A percentile compares a stretch with the other conserved stretches of the same genome.
These are phyloP conservation scores for Lepidotrigona ventralis DNA, from an alignment of 1,140 invertebrate species.

Conservation along the genomic window DNA sequence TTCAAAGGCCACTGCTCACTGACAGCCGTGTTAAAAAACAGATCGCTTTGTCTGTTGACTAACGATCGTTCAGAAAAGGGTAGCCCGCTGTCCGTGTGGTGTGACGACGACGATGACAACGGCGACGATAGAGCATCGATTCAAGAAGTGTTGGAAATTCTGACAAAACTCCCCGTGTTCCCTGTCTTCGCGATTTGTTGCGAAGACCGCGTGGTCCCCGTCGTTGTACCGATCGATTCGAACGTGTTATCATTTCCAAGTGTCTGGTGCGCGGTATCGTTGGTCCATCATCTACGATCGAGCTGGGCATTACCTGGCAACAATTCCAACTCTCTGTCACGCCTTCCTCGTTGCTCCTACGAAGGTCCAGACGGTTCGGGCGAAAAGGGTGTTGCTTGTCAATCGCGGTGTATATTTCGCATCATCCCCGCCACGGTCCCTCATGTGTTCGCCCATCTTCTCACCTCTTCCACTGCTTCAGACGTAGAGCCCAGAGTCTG, in stretches of 20 bases:
- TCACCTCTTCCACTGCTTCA: slow-evolving; percentile 66
- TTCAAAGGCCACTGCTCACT: slow-evolving; percentile 34
- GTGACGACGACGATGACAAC: background rate
- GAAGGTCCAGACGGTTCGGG: slow-evolving; percentile 23
- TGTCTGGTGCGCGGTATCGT: slow-evolving; percentile 52
- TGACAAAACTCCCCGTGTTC: background rate
- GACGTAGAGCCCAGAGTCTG: slow-evolving; percentile 28
- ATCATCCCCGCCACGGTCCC: slow-evolving; percentile 52
- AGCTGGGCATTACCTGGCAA: slow-evolving; percentile 31
- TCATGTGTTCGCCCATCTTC: slow-evolving; percentile 63
- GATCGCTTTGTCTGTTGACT: background rate
- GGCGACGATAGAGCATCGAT: background rate
- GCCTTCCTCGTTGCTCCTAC: slow-evolving; percentile 50
- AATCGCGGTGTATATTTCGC: slow-evolving; percentile 58
- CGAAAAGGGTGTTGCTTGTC: slow-evolving; percentile 45
- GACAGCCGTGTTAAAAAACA: slow-evolving; percentile 13
- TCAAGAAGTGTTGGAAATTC: background rate
- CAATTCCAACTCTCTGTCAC: slow-evolving; percentile 48
- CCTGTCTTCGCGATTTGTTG: background rate
- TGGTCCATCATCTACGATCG: slow-evolving; percentile 16
- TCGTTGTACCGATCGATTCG: slow-evolving; percentile 45
- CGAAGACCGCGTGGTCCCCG: slow-evolving; percentile 6
- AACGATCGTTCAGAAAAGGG: background rate
- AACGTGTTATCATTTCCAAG: slow-evolving; percentile 32
- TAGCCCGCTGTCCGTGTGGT: background rate